Conservation (phyloP, 2,113 vertebrate species). For the Coryphaenoides rupestris region DNA sequence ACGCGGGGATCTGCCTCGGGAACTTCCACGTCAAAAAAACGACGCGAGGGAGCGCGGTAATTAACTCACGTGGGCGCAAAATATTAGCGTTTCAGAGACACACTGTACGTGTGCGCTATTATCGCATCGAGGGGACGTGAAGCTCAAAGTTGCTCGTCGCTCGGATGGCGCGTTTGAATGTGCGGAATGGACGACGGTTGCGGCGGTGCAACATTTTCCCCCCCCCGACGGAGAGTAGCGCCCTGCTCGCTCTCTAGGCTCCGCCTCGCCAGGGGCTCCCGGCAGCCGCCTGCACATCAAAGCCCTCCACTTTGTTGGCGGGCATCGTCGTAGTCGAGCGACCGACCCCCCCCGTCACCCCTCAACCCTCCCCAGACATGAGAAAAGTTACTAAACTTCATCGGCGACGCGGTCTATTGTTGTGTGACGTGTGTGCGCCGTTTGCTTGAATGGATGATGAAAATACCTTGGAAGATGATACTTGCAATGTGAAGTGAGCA, state of each 20-base stretch:
- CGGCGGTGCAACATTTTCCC: slow-evolving; percentile 51
- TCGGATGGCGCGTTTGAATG: slow-evolving; percentile 37
- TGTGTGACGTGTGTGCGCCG: no score
- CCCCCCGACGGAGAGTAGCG: slow-evolving; percentile 47
- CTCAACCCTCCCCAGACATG: background rate
- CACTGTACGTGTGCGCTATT: background rate
- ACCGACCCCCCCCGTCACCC: background rate
- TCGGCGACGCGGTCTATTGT: no score
- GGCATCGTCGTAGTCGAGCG: background rate
- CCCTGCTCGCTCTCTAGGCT: slow-evolving; percentile 14
- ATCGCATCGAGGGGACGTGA: background rate
- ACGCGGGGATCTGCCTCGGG: slow-evolving; percentile 23
- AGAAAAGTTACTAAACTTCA: no score
- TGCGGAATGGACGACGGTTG: slow-evolving; percentile 67
- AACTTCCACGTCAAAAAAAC: slow-evolving; percentile 42
- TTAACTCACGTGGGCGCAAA: background rate
- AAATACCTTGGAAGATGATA: no score
- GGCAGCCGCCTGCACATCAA: slow-evolving; percentile 12
- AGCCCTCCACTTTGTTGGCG: slow-evolving; percentile 16
- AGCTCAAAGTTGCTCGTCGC: background rate
- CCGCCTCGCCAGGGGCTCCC: slow-evolving; percentile 28
- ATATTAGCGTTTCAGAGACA: background rate
- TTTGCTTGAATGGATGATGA: no score
- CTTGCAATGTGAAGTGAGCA: no score
- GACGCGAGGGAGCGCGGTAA: background rate